Evolutionary conservation across 2,113 vertebrate genomes (phyloP), one percentile per base, ranked within the genome.

Genomic region (Peromyscus maniculatus): DNA sequence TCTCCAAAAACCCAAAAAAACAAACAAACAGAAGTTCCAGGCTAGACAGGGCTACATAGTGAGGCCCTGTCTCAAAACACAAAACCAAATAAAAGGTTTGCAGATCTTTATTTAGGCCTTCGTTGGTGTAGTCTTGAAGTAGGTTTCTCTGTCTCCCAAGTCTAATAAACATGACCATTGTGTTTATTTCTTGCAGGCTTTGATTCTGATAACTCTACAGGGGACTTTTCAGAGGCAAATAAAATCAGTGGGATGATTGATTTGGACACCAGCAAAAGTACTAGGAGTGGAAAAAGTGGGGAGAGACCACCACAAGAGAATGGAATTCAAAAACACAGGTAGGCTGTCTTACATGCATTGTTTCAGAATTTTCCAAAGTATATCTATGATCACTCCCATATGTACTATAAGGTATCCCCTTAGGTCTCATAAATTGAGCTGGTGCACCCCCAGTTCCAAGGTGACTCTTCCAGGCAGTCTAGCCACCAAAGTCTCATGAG

Each of bases 241-340:
- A 99, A 99, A 98, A 98, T 96, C 71, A 64, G 98, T 22, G 98
- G 99, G 69, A 99, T 99, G 79, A 97, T 98, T 94, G 98, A 99
- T 66, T 89, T 97, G 93, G 98, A 98, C 89, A 89, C 97, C 66
- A 98, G 97, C 96, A 99, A 98, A 83, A 97, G 98, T 71, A 97
- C 55, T 4, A 97, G 96, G 82, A 93, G 84, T 39, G 98, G 96
- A 69, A 99, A 98, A 97, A 99, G 98, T 3, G 99, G 99, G 95
- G 99, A 99, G 88, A 97, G 98, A 22, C 97, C 99, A 66, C 98
- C 98, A 11, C 99, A 99, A 91, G 99, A 99, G 98, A 99, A 99
- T 92, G 99, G 99, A 91, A 98, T 99, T 98, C 99, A 99, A 98
- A 99, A 99, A 92, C 99, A 99, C 99, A 99, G 99, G 99, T 99